Percentiles rank a stretch among this genome's conserved stretches.
Evolutionary conservation across 2,888 invertebrate species (phyloP).

Genomic region (Spilarctia lutea): DNA sequence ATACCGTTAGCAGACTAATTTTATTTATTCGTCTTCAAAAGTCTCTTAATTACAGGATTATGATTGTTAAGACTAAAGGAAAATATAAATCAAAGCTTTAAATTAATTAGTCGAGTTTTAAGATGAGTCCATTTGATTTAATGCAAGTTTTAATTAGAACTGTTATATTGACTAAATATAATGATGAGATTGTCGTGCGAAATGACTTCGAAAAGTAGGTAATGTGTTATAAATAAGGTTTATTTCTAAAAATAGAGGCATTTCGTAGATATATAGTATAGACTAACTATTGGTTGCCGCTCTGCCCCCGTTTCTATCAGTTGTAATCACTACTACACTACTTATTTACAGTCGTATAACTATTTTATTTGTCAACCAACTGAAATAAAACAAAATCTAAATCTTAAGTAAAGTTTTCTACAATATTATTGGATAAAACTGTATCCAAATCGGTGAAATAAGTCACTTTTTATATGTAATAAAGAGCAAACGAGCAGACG

Average conservation of each 20-base stretch:
- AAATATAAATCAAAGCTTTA: constrained; percentile 40
- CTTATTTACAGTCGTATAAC: too few relatives aligned
- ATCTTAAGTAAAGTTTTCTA: too few relatives aligned
- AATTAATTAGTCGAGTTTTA: constrained; percentile 35
- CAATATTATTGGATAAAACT: too few relatives aligned
- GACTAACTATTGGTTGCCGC: too few relatives aligned
- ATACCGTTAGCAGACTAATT: constrained; percentile 32
- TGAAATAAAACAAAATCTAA: too few relatives aligned
- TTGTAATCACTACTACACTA: too few relatives aligned
- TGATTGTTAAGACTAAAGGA: constrained; percentile 37
- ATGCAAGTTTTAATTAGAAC: constrained; percentile 17
- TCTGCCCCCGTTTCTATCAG: too few relatives aligned
- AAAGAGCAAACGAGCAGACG: too few relatives aligned
- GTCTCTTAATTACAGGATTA: constrained; percentile 34
- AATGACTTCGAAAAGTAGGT: not conserved
- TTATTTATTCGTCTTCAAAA: constrained; percentile 15
- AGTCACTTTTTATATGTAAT: too few relatives aligned
- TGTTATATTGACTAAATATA: constrained; percentile 5
- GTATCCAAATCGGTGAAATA: too few relatives aligned
- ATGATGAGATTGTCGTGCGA: not conserved
- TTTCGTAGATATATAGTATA: too few relatives aligned
- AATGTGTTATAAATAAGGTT: not conserved
- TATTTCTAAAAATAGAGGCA: not conserved
- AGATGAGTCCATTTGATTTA: constrained; percentile 26
- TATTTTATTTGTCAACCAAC: too few relatives aligned